Conservation (phyloP, 2,888 invertebrate genomes). For the Hydropsyche betteni region DNA sequence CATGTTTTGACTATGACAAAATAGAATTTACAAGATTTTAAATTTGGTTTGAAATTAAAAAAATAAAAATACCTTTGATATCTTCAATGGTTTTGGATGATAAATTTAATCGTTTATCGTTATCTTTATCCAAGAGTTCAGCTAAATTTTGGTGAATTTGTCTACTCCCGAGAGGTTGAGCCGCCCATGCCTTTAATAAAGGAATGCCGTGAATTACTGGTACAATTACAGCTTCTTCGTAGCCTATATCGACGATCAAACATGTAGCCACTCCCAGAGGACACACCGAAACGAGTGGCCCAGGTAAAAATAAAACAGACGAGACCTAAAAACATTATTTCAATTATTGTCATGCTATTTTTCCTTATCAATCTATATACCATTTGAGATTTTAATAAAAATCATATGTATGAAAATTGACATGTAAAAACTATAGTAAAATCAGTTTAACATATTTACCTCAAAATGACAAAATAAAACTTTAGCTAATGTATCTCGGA, state of each 20-base stretch:
- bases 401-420: neutral
- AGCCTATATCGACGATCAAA: slow-evolving; percentile 89
- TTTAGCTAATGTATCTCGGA: slow-evolving; percentile 88
- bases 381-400: neutral
- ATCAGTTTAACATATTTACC: slow-evolving; percentile 60
- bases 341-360: slow-evolving; percentile 20
- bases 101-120: slow-evolving; percentile 62
- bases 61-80: slow-evolving; percentile 67
- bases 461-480: slow-evolving; percentile 94
- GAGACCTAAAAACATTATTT: slow-evolving; percentile 66
- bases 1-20: slow-evolving; percentile 78
- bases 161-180: slow-evolving; percentile 79
- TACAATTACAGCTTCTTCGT: slow-evolving; percentile 80
- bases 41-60: neutral
- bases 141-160: slow-evolving; percentile 73
- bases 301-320: slow-evolving; percentile 83
- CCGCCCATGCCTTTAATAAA: slow-evolving; percentile 84
- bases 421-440: no score
- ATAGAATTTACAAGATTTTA: neutral
- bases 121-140: slow-evolving; percentile 61
- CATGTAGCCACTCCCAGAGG: slow-evolving; percentile 84
- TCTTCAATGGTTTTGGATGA: slow-evolving; percentile 74
- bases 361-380: neutral
- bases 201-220: slow-evolving; percentile 90
- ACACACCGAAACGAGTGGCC: slow-evolving; percentile 83